Base-by-base conservation (phyloP, 2,888 invertebrate genomes). In the Megalurothrips usitatus region DNA sequence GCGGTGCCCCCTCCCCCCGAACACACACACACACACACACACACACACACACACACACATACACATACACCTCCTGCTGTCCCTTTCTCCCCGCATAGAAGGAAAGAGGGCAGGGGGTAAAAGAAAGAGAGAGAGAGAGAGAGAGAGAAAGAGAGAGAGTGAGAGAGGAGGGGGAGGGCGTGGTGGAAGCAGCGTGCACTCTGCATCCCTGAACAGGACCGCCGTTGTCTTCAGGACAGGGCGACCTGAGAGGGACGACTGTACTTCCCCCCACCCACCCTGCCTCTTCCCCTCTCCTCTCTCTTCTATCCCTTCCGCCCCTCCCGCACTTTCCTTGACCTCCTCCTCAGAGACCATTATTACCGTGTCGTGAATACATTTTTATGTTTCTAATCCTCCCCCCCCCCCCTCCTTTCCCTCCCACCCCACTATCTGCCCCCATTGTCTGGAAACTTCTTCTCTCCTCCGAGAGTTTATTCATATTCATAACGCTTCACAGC, bases 251-350 rank as follows among this genome's bases (percentile, higher is more conserved):
- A 17, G 14, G 6, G 17, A 19, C 58, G 58, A 19, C 14, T 14
- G 14, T 12, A 17, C 58, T 58, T 0, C 19, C 19, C 14, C 52
- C 58, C 19, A 12, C 14, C 58, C 17, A 6, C 58, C 58, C 58
- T 19, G 14, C 58, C 17, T 3, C 52, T 43, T 4, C 34, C 34
- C 52, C 52, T n/a, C 52, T 2, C 52, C 52, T 2, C 52, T 2
- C 52, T 10, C 52, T 2, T 2, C 10, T 10, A 19, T 92, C 91
- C 83, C 90, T 91, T 0, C 91, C 91, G 0, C 91, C 91, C 82
- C 91, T 91, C 26, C 87, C 88, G n/a, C 88, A 91, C 86, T 82
- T 89, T n/a, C n/a, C n/a, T n/a, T n/a, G n/a, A 87, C 49, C 87
- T 90, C 88, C 82, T 58, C 58, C 11, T 58, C 58, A 58, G 58